phyloP scores from a whole-genome alignment of 53 echinoderm and acorn worm genomes.

The Echinometra lucunter region DNA sequence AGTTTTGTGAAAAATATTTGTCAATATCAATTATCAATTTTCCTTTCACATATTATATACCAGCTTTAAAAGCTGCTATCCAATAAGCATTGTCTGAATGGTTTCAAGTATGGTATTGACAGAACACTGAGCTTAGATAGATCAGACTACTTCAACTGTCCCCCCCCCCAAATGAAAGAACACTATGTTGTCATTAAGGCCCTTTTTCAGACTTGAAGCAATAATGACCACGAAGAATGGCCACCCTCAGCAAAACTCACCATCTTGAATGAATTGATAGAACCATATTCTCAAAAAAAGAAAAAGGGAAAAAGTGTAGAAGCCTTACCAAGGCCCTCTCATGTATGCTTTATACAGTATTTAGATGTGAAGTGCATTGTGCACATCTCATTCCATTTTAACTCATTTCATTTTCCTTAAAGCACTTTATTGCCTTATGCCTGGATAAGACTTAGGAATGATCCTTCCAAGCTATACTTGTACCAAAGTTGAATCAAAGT shows the following conservation, averaged over 20 bases:
- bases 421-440: neutral
- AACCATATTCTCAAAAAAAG: no score
- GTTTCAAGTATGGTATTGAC: no score
- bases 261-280: no score
- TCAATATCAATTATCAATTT: neutral
- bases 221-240: no score
- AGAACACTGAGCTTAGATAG: no score
- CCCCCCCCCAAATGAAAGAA: neutral
- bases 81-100: neutral
- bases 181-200: neutral
- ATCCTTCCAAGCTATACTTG: neutral
- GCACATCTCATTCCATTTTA: neutral
- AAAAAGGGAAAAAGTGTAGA: no score
- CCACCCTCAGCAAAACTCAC: no score
- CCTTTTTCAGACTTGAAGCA: no score
- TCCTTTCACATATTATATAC: neutral
- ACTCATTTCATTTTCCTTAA: neutral
- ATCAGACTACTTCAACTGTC: no score
- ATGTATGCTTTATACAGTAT: no score
- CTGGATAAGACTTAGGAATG: neutral
- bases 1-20: neutral
- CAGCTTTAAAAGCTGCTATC: neutral
- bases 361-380: no score
- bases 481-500: neutral
- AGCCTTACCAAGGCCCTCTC: no score